Evolutionary conservation across 2,888 invertebrate species (phyloP), one percentile per base, ranked within the genome.

Genomic region (Pyrocoelia pectoralis): DNA sequence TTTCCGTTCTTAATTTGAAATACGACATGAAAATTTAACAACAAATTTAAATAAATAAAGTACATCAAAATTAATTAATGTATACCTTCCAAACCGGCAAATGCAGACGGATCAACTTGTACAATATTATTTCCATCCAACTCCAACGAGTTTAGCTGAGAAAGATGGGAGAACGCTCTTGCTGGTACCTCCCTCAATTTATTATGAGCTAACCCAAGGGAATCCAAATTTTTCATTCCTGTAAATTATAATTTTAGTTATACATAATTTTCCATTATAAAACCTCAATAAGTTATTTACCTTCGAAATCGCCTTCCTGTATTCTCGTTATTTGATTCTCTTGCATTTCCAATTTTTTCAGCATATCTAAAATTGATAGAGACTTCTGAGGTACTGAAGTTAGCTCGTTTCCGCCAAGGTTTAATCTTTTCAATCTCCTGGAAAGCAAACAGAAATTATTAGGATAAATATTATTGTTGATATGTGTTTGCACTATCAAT

Each of bases 311-410:
- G 29, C 92, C 93, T 77, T 93, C 93, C 46, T 87, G 83, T 68
- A 95, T 93, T 24, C 85, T 82, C 41, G 87, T 84, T 64, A 95
- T 92, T 69, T 88, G 86, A 78, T 95, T 95, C 77, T 94, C 94
- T 76, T 94, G 94, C 84, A 95, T 88, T 81, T 95, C 95, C 51
- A 95, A 84, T 76, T 93, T 95, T 80, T 91, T 93, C 70, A 95
- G 82, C 72, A 89, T 92, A 74, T 91, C 90, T 69, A 95, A 83
- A 62, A 90, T 86, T 0, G 90, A 88, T n/a, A 95, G 86, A 0
- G 95, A 89, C 75, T 89, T 88, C 73, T 92, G 93, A 10, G 95
- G 95, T 50, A 95, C 87, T 9, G 86, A 83, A 29, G 87, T 86
- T 74, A 95, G 82, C 67, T 90, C 89, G 79, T 95, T 95, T 58